Evolutionary conservation across 2,888 invertebrate species (phyloP).

Genomic region (Microplitis manilae): DNA sequence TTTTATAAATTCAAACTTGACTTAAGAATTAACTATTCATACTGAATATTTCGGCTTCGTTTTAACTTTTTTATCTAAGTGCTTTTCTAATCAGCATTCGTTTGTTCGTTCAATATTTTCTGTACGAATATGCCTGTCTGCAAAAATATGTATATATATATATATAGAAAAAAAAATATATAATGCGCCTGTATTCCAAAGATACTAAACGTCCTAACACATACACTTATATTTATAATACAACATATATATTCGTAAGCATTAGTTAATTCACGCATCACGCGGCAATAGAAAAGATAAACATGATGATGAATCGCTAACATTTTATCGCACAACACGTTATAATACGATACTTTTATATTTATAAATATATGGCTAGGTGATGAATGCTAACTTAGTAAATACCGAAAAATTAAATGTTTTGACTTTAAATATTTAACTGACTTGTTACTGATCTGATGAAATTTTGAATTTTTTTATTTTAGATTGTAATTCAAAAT

Average conservation of each 20-base stretch:
- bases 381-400: background rate
- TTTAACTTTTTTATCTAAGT: background rate
- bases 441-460: background rate
- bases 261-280: slow-evolving; percentile 1
- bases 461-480: background rate
- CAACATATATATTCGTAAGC: background rate
- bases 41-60: background rate
- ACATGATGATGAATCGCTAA: slow-evolving; percentile 7
- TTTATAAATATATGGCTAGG: background rate
- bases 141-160: background rate
- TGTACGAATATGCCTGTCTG: background rate
- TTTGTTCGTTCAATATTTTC: background rate
- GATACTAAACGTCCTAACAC: background rate
- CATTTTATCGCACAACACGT: background rate
- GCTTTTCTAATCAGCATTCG: background rate
- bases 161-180: background rate
- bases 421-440: background rate
- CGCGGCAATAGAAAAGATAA: slow-evolving; percentile 6
- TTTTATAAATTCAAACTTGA: background rate
- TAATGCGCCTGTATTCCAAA: background rate
- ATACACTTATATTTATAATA: background rate
- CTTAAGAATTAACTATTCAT: background rate
- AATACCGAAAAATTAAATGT: background rate
- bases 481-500: no score
- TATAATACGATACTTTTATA: background rate